Evolutionary conservation across 2,888 invertebrate species (phyloP).

Genomic region (Melangyna quadrimaculata): DNA sequence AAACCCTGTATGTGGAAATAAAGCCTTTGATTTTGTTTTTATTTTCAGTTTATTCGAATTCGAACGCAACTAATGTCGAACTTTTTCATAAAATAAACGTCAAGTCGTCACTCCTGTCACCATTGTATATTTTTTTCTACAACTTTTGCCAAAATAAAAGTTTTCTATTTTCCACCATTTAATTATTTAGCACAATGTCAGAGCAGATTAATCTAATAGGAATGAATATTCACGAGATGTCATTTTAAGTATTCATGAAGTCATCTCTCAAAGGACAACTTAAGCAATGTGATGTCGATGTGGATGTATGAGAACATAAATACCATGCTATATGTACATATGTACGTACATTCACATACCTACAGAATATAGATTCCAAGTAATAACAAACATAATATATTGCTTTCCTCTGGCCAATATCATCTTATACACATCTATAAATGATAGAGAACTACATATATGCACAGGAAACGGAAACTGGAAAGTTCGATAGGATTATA

Average conservation of each 20-base stretch:
- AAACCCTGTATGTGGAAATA: too few relatives aligned
- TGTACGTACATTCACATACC: background rate
- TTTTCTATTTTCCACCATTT: slow-evolving; percentile 48
- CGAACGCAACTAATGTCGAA: background rate
- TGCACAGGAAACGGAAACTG: slow-evolving; percentile 45
- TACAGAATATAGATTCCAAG: background rate
- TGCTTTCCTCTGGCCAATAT: background rate
- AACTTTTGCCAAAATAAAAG: background rate
- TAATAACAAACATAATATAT: slow-evolving; percentile 6
- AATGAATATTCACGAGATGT: slow-evolving; percentile 70
- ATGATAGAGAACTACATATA: background rate
- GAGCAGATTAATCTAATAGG: slow-evolving; percentile 57
- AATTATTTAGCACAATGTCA: slow-evolving; percentile 67
- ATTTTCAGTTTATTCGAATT: too few relatives aligned
- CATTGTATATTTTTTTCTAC: background rate
- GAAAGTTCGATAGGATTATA: slow-evolving; percentile 59
- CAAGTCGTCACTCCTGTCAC: background rate
- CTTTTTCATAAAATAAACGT: background rate
- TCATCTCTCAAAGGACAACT: slow-evolving; percentile 57
- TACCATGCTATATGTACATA: background rate
- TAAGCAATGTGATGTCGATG: slow-evolving; percentile 6
- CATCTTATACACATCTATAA: background rate
- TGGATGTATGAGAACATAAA: background rate
- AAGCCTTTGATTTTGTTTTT: too few relatives aligned
- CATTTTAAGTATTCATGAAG: slow-evolving; percentile 67